Base-by-base conservation (phyloP, 2,113 vertebrate species). In the Corvus hawaiiensis region DNA sequence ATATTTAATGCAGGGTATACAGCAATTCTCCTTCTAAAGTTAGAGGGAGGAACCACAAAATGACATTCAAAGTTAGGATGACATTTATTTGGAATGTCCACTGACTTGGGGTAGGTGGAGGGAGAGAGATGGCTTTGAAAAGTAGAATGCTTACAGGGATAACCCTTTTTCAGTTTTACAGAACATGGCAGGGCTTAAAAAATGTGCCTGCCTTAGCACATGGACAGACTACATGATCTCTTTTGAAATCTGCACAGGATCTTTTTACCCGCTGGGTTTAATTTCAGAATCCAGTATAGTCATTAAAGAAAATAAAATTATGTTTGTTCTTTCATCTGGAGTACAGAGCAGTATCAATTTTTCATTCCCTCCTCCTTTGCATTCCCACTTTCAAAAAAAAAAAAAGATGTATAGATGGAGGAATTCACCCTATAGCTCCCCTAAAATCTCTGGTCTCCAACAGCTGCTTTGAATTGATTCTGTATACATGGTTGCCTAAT, bases 231-330 rank as follows among this genome's bases (percentile, higher is more conserved):
- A 88, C 83, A 96, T 73, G 76, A 94, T 95, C 91, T 87, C 89
- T 95, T 93, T 94, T 92, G 94, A 96, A 97, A 95, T 97, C 96
- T 95, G 81, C 63, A 59, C 92, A 96, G 96, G 95, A 97, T 74
- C 95, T 95, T 93, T 95, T 91, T 92, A 85, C 96, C 88, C 80
- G 72, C 96, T 89, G 89, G 93, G 86, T 84, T 88, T 95, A 91
- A 94, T 96, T 95, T 97, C 87, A 87, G 93, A 90, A 94, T 83
- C 92, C 75, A 88, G n/a, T 64, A 54, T 30, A 87, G 84, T 91
- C 94, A 77, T 94, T 94, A 88, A 94, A 96, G 96, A 89, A 92
- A 94, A 95, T 90, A 96, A 94, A 95, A 95, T 96, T 39, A 71
- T 87, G 92, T 93, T 89, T 94, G 80, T 93, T 95, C 48, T 95